These are phyloP conservation scores for Eupithecia insigniata DNA, from an alignment of 2,888 invertebrate genomes.

Conservation along the genomic window DNA sequence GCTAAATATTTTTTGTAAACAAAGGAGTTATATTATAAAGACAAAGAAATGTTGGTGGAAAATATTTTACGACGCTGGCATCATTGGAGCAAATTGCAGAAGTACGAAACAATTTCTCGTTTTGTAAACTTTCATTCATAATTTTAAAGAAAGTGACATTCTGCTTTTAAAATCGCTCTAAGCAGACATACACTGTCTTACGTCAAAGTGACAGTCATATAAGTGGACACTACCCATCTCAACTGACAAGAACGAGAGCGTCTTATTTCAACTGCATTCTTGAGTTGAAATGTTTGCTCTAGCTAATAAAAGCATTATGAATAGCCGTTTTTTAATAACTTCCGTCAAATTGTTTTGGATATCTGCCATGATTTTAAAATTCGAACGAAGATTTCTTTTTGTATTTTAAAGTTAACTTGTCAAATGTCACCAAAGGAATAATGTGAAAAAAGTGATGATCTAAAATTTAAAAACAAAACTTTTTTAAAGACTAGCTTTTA, in stretches of 20 bases:
- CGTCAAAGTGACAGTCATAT: conserved; percentile 10
- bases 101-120: too few relatives aligned
- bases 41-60: too few relatives aligned
- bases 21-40: too few relatives aligned
- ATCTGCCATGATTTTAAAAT: conserved; percentile 18
- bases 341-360: conserved; percentile 40
- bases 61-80: too few relatives aligned
- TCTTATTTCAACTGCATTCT: conserved; percentile 11
- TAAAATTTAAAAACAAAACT: background rate
- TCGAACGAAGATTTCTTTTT: conserved; percentile 5
- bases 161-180: background rate
- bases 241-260: background rate
- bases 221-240: background rate
- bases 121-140: too few relatives aligned
- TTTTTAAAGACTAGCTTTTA: too few relatives aligned
- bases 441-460: background rate
- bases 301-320: conserved; percentile 59
- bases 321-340: conserved; percentile 47
- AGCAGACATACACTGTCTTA: background rate
- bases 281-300: conserved; percentile 19
- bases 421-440: background rate
- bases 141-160: too few relatives aligned
- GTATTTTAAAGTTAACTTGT: conserved; percentile 11
- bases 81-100: too few relatives aligned
- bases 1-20: too few relatives aligned